Base-by-base conservation (phyloP, 2,888 invertebrate genomes). In the Electrophaes corylata region DNA sequence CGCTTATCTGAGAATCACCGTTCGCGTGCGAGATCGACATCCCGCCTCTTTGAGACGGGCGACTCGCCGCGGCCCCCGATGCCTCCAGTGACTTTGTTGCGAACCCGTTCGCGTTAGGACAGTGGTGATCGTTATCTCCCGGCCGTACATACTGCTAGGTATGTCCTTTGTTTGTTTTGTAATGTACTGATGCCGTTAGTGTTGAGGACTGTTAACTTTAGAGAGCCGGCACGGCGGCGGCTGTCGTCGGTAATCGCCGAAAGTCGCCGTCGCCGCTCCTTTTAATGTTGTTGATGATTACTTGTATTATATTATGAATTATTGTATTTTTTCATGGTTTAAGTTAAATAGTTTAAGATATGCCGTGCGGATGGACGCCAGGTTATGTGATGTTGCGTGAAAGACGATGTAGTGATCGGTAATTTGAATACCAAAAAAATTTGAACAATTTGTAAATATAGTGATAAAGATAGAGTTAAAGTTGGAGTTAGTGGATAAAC, bases 1-100 rank as follows among this genome's bases (percentile, higher is more conserved):
- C 93, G 81, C 94, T 94, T 83, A 93, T 94, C 92, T 93, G 94
- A 86, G 93, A 94, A 70, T 92, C 93, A 83, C 92, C 93, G 81
- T 92, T 94, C 91, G 93, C 94, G 92, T 93, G 93, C 92, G 88
- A 92, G 88, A 90, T 92, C 87, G 86, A 90, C 88, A 85, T 93
- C 92, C 84, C 94, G 88, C 94, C 95, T 77, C 93, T 95, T 67
- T 93, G 93, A 85, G 93, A 82, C 73, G 79, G 79, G 68, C 79
- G 77, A 63, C 79, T 83, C 84, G 84, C 92, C 82, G 94, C 86
- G 93, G 71, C 93, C 93, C 55, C 53, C 35, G 60, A 53, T 64
- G 67, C 69, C 74, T 69, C 70, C 78, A 84, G 87, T 86, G 89
- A 88, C 86, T 83, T 76, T 84, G 74, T 81, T 78, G 78, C 78